Evolutionary conservation across 2,797 vertebrate genomes (phyloP).

Genomic region (Malacoraja senta): DNA sequence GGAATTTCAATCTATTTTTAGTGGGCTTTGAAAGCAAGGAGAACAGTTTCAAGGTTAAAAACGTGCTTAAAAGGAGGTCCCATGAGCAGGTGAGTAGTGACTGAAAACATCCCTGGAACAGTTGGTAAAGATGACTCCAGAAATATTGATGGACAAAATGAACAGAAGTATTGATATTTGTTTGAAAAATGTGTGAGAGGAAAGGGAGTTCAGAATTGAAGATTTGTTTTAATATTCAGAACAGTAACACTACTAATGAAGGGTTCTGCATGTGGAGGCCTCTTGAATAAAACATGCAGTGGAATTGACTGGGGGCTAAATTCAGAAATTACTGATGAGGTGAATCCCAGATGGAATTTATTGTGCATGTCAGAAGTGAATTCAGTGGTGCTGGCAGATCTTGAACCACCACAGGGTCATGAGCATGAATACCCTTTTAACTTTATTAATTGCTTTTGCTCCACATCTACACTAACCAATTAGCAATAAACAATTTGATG

Average conservation of each 20-base stretch:
- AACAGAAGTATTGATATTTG: conserved; percentile 12
- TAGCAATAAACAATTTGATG: background rate
- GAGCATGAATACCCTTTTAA: background rate
- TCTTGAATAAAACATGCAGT: conserved; percentile 27
- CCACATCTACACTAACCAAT: background rate
- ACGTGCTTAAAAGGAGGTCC: background rate
- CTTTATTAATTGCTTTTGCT: conserved; percentile 15
- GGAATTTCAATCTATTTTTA: conserved; percentile 26
- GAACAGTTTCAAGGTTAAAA: conserved; percentile 25
- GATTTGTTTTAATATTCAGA: conserved; percentile 8
- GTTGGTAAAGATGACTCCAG: background rate
- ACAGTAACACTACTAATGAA: background rate
- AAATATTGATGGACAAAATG: background rate
- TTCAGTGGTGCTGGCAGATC: background rate
- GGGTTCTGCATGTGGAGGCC: background rate
- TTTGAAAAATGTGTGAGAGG: background rate
- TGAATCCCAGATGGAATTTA: background rate
- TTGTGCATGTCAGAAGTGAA: background rate
- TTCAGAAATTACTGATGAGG: conserved; percentile 28
- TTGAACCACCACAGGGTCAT: background rate
- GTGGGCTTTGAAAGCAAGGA: conserved; percentile 13
- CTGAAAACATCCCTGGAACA: background rate
- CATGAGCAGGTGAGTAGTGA: background rate
- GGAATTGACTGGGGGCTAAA: conserved; percentile 14
- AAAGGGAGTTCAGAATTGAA: background rate